Base-by-base conservation (phyloP, 2,113 vertebrate genomes). In the Petromus typicus region DNA sequence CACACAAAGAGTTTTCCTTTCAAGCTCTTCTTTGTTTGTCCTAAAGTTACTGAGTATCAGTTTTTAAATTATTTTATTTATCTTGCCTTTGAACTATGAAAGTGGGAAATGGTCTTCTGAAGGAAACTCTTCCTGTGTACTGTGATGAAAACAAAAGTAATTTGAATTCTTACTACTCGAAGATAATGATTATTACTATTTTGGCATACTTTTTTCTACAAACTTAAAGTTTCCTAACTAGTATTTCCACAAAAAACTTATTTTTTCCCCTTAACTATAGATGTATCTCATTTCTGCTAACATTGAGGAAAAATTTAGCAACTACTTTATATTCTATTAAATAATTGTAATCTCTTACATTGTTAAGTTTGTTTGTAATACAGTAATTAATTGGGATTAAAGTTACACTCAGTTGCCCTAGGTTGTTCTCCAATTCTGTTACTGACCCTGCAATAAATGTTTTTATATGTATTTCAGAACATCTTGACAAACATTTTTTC, bases 241-340 rank as follows among this genome's bases (percentile, higher is more conserved):
- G 78, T 94, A 79, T 90, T 94, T 96, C 94, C 56, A 92, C 8
- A 69, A 34, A 81, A 93, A 89, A 88, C 34, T 7, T 51, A 51
- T 51, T 82, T 66, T 90, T 86, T 81, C 9, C 10, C n/a, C 40
- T 48, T 84, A 87, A n/a, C 10, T 86, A 25, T 51, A 89, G 79
- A 78, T 93, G 6, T 78, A 88, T 75, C 18, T 86, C 37, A 78
- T 37, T 95, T 34, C 82, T 63, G 69, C 27, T 84, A 81, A 80
- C 4, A 0, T 93, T 91, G 82, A 82, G 43, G n/a, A 86, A 54
- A 81, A 89, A 17, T 61, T 91, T 89, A 91, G 91, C 78, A 84
- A 13, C 51, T 69, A n/a, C 54, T 63, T 90, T 85, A 2, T 96
- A 10, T 71, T 93, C 22, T 69, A 20, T 75, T 61, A 90, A 88